Base-by-base conservation (phyloP, 2,113 vertebrate genomes). In the Pterocles orientalis region DNA sequence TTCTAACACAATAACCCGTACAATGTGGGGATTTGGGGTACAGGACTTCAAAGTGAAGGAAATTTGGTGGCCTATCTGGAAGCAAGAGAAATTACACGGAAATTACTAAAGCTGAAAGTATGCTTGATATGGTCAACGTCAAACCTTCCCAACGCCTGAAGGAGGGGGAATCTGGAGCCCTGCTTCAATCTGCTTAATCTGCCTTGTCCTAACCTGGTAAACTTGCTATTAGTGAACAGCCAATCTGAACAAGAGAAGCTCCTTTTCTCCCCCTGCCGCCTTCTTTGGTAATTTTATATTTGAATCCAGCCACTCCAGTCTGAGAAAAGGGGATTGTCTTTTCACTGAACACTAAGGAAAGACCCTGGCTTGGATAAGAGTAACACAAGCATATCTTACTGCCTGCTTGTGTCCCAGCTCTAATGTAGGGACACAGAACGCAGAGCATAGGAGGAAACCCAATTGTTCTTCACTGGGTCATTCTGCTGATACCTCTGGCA, bases 221-320 rank as follows among this genome's bases (percentile, higher is more conserved):
- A 8, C 10, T 51, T 78, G 31, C 7, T 82, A 8, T n/a, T 56
- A 61, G 9, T 1, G 0, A 71, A 48, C 0, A 1, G 9, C 29
- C 53, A 23, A 3, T 36, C 26, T 70, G 29, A 61, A 51, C 6
- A 39, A 50, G 4, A 68, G 34, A 33, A 82, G 17, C 3, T 76
- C 31, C 33, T 76, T 75, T 34, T 36, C 18, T 34, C 16, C 5
- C 3, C 14, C 4, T 0, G 1, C 2, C 18, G 10, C 8, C 6
- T 72, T 76, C 13, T 75, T 61, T n/a, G 14, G 3, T n/a, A 50
- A 5, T 57, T 79, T 56, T 21, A 2, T 31, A 41, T 68, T 56
- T 39, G 1, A 69, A 70, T 54, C 13, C 43, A 58, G 23, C 3
- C 23, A 45, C 12, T 29, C 14, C 7, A 23, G 6, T 10, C 6